These are phyloP conservation scores for Percina caprodes DNA, from an alignment of 2,113 vertebrate species.

Conservation along the genomic window DNA sequence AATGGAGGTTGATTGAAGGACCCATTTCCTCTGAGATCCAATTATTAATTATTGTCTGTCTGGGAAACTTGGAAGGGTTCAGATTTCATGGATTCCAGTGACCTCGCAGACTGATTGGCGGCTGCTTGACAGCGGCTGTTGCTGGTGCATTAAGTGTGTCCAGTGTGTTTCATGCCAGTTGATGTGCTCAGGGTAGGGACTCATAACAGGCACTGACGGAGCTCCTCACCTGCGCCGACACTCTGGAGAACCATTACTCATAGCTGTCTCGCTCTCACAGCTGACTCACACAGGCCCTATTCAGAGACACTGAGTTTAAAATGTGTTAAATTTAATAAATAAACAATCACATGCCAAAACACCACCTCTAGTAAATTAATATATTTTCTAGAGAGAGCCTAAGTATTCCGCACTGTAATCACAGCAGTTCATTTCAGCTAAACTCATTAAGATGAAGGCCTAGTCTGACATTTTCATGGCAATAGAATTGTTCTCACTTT, in stretches of 20 bases:
- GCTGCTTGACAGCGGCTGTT: conserved; percentile 44
- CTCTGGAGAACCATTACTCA: conserved; percentile 32
- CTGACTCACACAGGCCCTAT: background rate
- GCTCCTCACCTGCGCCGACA: conserved; percentile 49
- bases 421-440: conserved; percentile 11
- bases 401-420: conserved; percentile 18
- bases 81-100: conserved; percentile 57
- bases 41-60: conserved; percentile 68
- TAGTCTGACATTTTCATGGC: conserved; percentile 17
- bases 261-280: conserved; percentile 22
- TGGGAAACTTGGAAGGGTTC: conserved; percentile 46
- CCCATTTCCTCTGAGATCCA: conserved; percentile 63
- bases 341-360: background rate
- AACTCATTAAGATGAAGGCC: background rate
- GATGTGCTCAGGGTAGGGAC: conserved; percentile 45
- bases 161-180: conserved; percentile 45
- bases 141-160: conserved; percentile 46
- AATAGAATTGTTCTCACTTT: conserved; percentile 7
- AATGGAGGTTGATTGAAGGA: conserved; percentile 65
- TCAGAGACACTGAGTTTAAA: background rate
- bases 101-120: conserved; percentile 56
- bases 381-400: conserved; percentile 15
- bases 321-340: background rate
- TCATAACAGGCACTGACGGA: conserved; percentile 29
- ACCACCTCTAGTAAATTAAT: background rate